Evolutionary conservation across 2,113 vertebrate genomes (phyloP).

Genomic region (Neodon shergylaensis): DNA sequence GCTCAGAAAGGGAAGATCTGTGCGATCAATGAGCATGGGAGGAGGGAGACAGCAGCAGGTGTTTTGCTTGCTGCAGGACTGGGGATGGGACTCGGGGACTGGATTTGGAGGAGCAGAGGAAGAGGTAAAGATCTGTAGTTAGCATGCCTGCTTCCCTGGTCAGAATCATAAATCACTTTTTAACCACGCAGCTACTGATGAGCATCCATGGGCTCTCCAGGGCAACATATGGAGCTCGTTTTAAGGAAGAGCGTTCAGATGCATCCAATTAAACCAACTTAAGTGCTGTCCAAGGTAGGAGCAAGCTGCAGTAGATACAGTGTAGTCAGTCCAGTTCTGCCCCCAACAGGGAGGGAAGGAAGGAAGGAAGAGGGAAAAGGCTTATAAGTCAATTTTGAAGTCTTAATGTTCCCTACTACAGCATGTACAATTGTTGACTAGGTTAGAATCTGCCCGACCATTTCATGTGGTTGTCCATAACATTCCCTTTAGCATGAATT

Average conservation of each 20-base stretch:
- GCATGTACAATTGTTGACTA: neutral
- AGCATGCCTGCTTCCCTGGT: neutral
- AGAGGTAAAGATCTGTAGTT: neutral
- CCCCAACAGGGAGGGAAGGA: neutral
- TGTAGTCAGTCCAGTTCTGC: constrained; percentile 16
- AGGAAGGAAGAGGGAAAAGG: neutral
- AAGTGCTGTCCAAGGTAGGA: constrained; percentile 41
- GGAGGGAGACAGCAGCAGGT: too few species aligned
- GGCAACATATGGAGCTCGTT: constrained; percentile 22
- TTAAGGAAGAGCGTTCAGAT: constrained; percentile 35
- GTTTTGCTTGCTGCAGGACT: neutral
- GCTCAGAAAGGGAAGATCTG: neutral
- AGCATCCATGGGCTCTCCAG: constrained; percentile 47
- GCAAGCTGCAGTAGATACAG: neutral
- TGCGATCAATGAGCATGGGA: neutral
- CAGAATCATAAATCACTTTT: constrained; percentile 12
- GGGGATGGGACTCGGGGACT: neutral
- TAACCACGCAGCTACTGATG: neutral
- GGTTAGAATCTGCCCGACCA: neutral
- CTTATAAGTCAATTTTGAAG: neutral
- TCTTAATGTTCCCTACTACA: constrained; percentile 13
- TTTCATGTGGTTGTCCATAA: neutral
- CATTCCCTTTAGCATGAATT: neutral
- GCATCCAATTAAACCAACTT: constrained; percentile 17
- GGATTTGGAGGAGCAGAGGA: neutral